A percentile compares a stretch with the other conserved stretches of the same genome.
phyloP scores from a whole-genome alignment of 2,888 invertebrate species.

The Onthophagus sagittarius region DNA sequence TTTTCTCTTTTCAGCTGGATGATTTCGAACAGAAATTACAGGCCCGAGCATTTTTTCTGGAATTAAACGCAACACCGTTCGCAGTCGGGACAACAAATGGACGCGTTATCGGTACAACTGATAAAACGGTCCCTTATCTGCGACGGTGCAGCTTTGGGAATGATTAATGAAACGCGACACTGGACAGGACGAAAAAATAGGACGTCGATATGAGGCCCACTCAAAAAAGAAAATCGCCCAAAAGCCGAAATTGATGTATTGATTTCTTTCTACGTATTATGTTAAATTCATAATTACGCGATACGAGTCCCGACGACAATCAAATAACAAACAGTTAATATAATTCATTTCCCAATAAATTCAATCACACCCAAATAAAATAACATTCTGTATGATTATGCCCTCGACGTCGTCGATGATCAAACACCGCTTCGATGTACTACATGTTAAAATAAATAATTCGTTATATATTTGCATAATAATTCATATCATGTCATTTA shows the following conservation, averaged over 20 bases:
- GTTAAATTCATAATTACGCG: neutral
- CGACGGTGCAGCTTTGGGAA: neutral
- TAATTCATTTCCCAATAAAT: neutral
- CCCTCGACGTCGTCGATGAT: neutral
- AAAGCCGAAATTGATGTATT: neutral
- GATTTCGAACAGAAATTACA: neutral
- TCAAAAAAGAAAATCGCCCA: neutral
- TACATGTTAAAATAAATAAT: neutral
- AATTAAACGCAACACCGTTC: neutral
- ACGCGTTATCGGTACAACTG: neutral
- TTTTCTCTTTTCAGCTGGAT: neutral
- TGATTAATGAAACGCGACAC: neutral
- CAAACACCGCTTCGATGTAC: neutral
- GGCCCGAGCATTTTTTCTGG: neutral
- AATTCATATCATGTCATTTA: neutral
- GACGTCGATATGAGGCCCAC: neutral
- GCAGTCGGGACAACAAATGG: neutral
- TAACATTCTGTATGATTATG: neutral
- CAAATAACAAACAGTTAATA: neutral
- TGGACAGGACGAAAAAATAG: neutral
- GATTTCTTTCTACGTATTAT: neutral
- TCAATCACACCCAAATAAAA: neutral
- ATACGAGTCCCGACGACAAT: neutral
- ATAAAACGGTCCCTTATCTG: neutral
- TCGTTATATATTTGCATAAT: neutral